phyloP scores from a whole-genome alignment of 2,797 vertebrate genomes.

The Sylvilagus floridanus region DNA sequence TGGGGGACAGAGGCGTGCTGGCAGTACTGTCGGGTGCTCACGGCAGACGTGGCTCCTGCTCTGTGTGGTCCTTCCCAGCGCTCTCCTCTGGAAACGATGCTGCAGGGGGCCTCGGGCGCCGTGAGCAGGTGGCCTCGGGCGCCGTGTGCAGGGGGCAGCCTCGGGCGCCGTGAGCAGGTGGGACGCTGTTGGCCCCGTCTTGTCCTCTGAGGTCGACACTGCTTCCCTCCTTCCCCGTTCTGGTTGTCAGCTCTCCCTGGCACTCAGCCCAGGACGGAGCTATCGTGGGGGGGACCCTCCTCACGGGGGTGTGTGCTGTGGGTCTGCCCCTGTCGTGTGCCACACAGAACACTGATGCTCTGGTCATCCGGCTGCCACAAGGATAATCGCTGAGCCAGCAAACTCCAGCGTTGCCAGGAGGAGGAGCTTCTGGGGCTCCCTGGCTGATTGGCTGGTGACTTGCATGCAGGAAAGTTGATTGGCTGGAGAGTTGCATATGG shows the following conservation, averaged over 20 bases:
- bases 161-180: no score
- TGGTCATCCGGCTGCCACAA: background rate
- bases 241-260: accelerated
- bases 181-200: no score
- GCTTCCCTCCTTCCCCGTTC: background rate
- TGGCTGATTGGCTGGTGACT: no score
- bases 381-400: background rate
- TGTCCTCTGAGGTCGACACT: background rate
- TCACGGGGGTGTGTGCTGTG: no score
- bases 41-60: no score
- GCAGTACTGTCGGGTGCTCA: no score
- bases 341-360: background rate
- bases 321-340: background rate
- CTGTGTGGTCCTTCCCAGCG: no score
- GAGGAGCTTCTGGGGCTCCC: background rate
- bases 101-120: background rate
- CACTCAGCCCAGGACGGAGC: accelerated
- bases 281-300: accelerated
- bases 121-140: no score
- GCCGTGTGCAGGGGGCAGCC: no score
- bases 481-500: no score
- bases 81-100: background rate
- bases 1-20: no score
- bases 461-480: no score
- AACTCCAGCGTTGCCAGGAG: accelerated